Evolutionary conservation across 2,888 invertebrate species (phyloP), one percentile per base, ranked within the genome.

Genomic region (Temnothorax unifasciatus): DNA sequence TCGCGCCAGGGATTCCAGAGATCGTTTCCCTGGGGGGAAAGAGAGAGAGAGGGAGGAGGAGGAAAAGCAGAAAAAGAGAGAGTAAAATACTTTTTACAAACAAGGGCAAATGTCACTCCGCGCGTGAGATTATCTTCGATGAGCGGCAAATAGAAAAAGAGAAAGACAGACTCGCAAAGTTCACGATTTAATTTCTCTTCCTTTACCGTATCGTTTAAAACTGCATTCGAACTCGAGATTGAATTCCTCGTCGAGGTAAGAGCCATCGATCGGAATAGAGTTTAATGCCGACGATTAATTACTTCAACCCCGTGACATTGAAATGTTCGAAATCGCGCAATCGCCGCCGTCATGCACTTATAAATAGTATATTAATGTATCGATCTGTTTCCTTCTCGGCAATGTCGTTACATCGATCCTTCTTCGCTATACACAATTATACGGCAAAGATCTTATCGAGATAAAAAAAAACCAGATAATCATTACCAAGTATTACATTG

Each of bases 221-320:
- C 54, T 75, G 41, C 38, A 25, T 59, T 71, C 29, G 18, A 85
- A 83, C 47, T 75, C 38, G 29, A 85, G 44, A 83, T 83, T 83
- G 50, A 83, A 66, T 85, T 68, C n/a, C 15, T 79, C 25, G 13
- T 59, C 47, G 18, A 59, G 18, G 18, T 47, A 41, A 52, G 18
- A 71, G 8, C 15, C 13, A 54, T 29, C 54, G n/a, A 29, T 44
- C 21, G 11, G 21, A 69, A 71, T 79, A 25, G 1, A 79, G 5
- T 69, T 47, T 79, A 47, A 59, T 71, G 6, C 9, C 57, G 21
- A 59, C 34, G 8, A 59, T 52, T 69, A 47, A 79, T 59, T 34
- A 6, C 5, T 47, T 71, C 41, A 52, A 64, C 50, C 21, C 6
- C 6, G 25, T 3, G 6, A 74, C n/a, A 34, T 1, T 61, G 52